A percentile compares a stretch with the other conserved stretches of the same genome.
Conservation (phyloP, 2,113 vertebrate species). For the Triplophysa siluroides region DNA sequence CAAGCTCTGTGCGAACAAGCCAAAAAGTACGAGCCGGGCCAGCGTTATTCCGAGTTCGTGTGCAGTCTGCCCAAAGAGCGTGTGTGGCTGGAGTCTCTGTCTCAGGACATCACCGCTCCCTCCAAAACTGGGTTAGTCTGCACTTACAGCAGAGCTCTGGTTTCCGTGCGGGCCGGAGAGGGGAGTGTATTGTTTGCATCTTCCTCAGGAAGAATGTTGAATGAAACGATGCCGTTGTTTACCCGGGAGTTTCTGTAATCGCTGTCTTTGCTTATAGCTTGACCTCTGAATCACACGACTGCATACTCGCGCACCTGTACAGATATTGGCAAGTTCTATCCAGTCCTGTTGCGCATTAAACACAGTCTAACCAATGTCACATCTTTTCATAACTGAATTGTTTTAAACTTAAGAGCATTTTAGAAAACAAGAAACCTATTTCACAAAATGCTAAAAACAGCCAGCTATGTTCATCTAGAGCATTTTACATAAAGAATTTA, state of each 20-base stretch:
- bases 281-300: constrained; percentile 18
- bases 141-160: neutral
- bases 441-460: no score
- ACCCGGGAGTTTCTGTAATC: neutral
- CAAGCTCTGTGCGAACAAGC: constrained; percentile 85
- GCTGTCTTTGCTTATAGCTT: neutral
- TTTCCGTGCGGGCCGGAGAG: constrained; percentile 24
- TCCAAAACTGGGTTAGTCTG: constrained; percentile 46
- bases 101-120: constrained; percentile 78
- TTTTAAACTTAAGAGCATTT: no score
- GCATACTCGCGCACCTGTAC: neutral
- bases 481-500: no score
- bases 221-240: constrained; percentile 52
- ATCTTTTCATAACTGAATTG: no score
- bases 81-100: constrained; percentile 71
- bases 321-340: constrained; percentile 10
- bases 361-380: neutral
- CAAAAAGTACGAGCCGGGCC: constrained; percentile 92
- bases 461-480: no score
- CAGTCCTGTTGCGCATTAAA: neutral
- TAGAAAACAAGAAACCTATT: no score
- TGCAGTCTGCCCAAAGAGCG: constrained; percentile 78
- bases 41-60: constrained; percentile 89
- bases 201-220: constrained; percentile 78
- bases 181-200: constrained; percentile 60